Conservation (phyloP, 2,888 invertebrate genomes). For the Axea sp. region DNA sequence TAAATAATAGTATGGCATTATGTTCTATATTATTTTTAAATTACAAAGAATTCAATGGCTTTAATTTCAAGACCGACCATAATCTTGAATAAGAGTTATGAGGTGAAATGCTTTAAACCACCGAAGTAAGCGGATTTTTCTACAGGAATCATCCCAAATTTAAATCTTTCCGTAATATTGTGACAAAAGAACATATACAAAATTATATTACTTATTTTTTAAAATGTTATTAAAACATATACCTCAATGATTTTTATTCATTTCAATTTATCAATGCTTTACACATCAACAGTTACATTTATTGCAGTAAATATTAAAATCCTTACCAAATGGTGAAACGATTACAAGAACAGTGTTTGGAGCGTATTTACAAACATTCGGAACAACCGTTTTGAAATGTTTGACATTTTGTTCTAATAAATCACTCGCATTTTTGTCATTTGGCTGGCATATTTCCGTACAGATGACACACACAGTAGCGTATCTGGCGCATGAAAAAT, state of each 20-base stretch:
- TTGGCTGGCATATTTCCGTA: conserved; percentile 81
- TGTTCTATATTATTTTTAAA: conserved; percentile 18
- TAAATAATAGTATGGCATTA: too few relatives aligned
- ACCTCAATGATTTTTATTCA: too few relatives aligned
- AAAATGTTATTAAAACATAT: too few relatives aligned
- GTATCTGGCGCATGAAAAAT: conserved; percentile 81
- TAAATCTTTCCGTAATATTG: conserved; percentile 16
- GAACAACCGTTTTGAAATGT: conserved; percentile 82
- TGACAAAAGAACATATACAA: conserved; percentile 14
- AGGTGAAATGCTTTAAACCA: conserved; percentile 37
- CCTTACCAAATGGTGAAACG: conserved; percentile 70
- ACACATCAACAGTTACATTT: too few relatives aligned
- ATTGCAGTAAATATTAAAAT: conserved; percentile 5
- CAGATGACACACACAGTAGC: conserved; percentile 83
- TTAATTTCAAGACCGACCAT: conserved; percentile 11
- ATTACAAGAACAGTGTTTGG: conserved; percentile 81
- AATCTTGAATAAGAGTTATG: conserved; percentile 34
- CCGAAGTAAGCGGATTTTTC: conserved; percentile 37
- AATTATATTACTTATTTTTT: background rate
- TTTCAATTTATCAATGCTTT: too few relatives aligned
- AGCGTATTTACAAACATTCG: conserved; percentile 82
- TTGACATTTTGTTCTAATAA: conserved; percentile 82
- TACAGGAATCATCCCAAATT: conserved; percentile 38
- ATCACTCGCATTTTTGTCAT: conserved; percentile 80
- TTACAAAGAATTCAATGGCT: conserved; percentile 16